These are phyloP conservation scores for Microcebus griseorufus DNA, from an alignment of 2,113 vertebrate genomes.

Conservation along the genomic window DNA sequence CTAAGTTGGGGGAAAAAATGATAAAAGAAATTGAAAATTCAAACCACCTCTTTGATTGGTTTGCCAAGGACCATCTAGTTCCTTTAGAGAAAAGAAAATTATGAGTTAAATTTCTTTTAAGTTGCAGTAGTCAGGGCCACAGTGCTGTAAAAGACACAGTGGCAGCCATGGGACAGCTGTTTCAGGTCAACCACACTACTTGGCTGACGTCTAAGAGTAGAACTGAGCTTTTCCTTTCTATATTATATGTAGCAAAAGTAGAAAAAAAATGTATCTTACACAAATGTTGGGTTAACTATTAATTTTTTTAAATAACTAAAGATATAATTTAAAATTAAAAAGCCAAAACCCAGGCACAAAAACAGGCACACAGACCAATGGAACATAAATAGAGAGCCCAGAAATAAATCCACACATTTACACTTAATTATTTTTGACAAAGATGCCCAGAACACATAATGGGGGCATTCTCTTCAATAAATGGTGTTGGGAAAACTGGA, in stretches of 20 bases:
- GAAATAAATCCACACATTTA: not conserved
- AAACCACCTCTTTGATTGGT: not conserved
- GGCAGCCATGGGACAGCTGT: not conserved
- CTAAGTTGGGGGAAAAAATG: not conserved
- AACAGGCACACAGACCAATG: not conserved
- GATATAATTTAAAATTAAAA: not conserved
- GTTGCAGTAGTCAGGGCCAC: not conserved
- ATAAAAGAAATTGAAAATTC: not conserved
- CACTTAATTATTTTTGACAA: not conserved
- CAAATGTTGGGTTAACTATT: not conserved
- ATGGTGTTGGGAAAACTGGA: not conserved
- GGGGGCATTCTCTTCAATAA: not conserved
- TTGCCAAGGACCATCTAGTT: not conserved
- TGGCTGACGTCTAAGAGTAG: not conserved
- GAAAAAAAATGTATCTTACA: not conserved
- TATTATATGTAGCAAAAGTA: not conserved
- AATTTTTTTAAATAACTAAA: not conserved
- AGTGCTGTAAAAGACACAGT: not conserved
- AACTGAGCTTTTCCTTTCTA: not conserved
- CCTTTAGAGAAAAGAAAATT: not conserved
- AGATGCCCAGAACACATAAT: not conserved
- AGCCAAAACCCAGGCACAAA: not conserved
- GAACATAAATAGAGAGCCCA: not conserved
- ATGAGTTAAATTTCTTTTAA: not conserved
- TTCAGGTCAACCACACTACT: rapidly evolving